These are phyloP conservation scores for Zosterops pallidus DNA, from an alignment of 2,113 vertebrate genomes.

Conservation along the genomic window DNA sequence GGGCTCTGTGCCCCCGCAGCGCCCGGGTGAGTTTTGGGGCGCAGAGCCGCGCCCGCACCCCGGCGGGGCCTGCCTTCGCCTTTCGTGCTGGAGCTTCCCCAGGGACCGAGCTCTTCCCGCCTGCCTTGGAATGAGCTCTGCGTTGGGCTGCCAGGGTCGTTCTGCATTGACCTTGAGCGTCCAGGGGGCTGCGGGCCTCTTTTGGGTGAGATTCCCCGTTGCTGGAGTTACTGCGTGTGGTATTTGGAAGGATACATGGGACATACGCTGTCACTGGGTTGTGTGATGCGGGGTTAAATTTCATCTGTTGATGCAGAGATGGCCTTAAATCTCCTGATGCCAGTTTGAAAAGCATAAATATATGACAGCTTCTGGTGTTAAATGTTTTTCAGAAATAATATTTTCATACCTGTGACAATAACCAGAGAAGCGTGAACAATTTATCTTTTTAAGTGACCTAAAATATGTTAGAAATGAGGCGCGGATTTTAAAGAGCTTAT, in stretches of 20 bases:
- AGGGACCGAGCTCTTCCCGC: accelerated
- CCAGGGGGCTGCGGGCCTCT: neutral
- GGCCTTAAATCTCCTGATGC: neutral
- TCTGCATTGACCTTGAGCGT: constrained; percentile 32
- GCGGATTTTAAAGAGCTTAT: neutral
- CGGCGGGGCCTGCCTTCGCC: neutral
- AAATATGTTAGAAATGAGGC: neutral
- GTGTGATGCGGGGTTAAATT: neutral
- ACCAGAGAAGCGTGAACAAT: neutral
- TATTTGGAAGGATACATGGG: neutral
- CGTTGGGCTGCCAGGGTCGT: neutral
- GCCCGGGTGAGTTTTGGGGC: neutral
- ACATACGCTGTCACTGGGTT: accelerated
- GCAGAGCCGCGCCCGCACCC: neutral
- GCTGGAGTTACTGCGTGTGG: accelerated
- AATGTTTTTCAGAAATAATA: neutral
- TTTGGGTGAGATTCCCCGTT: neutral
- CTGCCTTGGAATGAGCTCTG: neutral
- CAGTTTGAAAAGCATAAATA: neutral
- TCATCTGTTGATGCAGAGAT: neutral
- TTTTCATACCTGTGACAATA: neutral
- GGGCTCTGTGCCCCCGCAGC: neutral
- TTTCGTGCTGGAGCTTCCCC: neutral
- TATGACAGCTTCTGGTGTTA: neutral
- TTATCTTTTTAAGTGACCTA: neutral